Evolutionary conservation across 2,888 invertebrate species (phyloP).

Genomic region (Drosophila monieri): DNA sequence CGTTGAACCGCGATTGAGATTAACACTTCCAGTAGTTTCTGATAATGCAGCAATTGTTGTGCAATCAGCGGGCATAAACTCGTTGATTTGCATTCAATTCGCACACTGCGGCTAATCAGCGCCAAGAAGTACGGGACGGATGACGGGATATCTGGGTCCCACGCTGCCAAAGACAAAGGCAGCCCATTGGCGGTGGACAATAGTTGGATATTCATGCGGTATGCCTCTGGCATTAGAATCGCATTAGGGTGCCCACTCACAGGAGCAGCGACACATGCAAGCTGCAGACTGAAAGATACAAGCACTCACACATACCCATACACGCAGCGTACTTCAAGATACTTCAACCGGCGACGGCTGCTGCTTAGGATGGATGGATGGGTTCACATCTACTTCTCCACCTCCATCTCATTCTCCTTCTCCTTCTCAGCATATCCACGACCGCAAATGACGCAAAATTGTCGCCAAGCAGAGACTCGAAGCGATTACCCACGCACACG

Average conservation of each 20-base stretch:
- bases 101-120: conserved; percentile 2
- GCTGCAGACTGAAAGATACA: conserved; percentile 47
- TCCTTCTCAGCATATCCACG: conserved; percentile 34
- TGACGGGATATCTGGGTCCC: conserved; percentile 43
- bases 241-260: conserved; percentile 81
- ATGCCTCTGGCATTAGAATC: conserved; percentile 74
- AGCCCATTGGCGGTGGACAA: conserved; percentile 64
- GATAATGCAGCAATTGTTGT: conserved; percentile 47
- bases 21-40: conserved; percentile 50
- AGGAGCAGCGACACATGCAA: conserved; percentile 60
- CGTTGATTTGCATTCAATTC: conserved; percentile 11
- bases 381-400: conserved; percentile 38
- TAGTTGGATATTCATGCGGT: conserved; percentile 68
- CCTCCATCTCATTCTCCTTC: conserved; percentile 26
- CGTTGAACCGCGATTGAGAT: conserved; percentile 72
- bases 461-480: conserved; percentile 58
- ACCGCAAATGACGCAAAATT: conserved; percentile 77
- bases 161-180: conserved; percentile 58
- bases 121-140: conserved; percentile 8
- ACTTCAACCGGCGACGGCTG: conserved; percentile 18
- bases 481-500: conserved; percentile 32
- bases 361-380: conserved; percentile 45
- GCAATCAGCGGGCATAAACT: conserved; percentile 21
- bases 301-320: not conserved
- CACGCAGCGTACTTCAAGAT: conserved; percentile 25